Evolutionary conservation across 1,140 invertebrate species (phyloP).

Genomic region (Holcopasites calliopsidis): DNA sequence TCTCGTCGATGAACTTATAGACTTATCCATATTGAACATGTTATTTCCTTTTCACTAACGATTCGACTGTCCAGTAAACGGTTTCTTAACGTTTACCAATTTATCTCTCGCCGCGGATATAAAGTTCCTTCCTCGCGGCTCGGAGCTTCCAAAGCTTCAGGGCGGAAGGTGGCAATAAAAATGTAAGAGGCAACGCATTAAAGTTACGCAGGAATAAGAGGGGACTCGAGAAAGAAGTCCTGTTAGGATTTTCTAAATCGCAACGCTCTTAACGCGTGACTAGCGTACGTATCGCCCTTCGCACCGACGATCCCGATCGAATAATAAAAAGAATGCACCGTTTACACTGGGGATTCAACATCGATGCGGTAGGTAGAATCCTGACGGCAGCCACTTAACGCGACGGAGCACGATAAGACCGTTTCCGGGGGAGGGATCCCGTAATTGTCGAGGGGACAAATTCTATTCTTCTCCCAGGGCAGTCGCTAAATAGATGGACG

Average conservation of each 20-base stretch:
- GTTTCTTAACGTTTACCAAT: no score
- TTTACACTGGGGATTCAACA: conserved; percentile 26
- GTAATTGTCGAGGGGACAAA: conserved; percentile 25
- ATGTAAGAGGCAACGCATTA: not conserved
- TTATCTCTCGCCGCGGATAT: no score
- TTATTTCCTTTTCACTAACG: no score
- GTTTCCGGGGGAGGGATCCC: not conserved
- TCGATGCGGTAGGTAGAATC: conserved; percentile 1
- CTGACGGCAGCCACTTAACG: conserved; percentile 3
- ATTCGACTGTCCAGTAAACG: no score
- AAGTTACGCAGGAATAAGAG: not conserved
- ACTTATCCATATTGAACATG: not conserved
- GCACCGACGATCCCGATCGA: conserved; percentile 2
- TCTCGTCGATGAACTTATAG: not conserved
- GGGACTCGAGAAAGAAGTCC: conserved; percentile 5
- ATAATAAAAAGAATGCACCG: conserved; percentile 49
- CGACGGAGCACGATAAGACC: not conserved
- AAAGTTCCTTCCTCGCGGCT: no score
- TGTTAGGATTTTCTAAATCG: conserved; percentile 50
- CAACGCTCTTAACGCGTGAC: conserved; percentile 44
- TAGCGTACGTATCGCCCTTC: conserved; percentile 15
- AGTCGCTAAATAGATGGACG: no score
- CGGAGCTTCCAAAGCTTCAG: no score
- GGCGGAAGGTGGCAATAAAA: no score
- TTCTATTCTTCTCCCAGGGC: conserved; percentile 15